Evolutionary conservation across 2,797 vertebrate species (phyloP), one percentile per base, ranked within the genome.

Genomic region (Chrosomus eos): DNA sequence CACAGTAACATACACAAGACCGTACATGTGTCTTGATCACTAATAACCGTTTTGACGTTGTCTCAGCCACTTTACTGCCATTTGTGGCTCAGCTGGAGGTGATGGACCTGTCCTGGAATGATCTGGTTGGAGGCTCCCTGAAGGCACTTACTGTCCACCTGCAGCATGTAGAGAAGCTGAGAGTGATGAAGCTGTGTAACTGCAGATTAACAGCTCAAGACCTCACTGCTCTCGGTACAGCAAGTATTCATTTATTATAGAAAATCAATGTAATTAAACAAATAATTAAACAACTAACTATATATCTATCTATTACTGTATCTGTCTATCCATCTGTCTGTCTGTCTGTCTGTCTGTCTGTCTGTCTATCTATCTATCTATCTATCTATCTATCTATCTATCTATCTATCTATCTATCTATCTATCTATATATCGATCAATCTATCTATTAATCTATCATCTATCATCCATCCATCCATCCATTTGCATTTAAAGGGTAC

Each of bases 51-150:
- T 80, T 70, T 48, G 23, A 55, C 33, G 19, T 75, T 16, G 21
- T 40, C 79, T 74, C 83, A 97, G 96, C 91, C 14, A 91, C 94
- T 4, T 48, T 97, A 85, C 91, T 98, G 75, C 94, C 91, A 0
- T 95, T 93, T 82, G 91, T 97, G 31, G 92, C 94, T 43, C 93
- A 94, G 83, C 88, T 97, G 92, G 96, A 98, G 92, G 95, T 97
- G 89, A 36, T 97, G 87, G 95, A 95, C 76, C 81, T 98, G 74
- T 98, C 97, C 72, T 99, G 97, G 97, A 98, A 97, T 82, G 91
- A 96, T 79, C 93, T 94, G 85, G 89, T 97, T 82, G 96, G 96
- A 28, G 96, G 96, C 5, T 89, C 92, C 53, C 84, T 99, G 84
- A 90, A 66, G n/a, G 90, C 88, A 28, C 66, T 98, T 88, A 94